Percentiles rank a stretch among this genome's conserved stretches.
phyloP scores from a whole-genome alignment of 2,888 invertebrate genomes.

The Hesperia comma region DNA sequence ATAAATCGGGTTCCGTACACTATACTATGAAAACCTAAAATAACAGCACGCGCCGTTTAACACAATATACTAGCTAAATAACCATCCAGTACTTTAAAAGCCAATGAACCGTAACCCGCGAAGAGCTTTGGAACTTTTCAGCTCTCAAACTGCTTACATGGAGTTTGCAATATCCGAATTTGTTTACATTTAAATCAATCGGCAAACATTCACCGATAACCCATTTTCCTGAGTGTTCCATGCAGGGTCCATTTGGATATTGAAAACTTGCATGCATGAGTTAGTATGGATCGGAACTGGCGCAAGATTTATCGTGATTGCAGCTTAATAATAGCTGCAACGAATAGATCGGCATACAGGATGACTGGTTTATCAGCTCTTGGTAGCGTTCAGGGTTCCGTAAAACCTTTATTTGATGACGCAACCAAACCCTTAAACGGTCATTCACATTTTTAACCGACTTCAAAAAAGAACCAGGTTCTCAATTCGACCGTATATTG shows the following conservation, averaged over 20 bases:
- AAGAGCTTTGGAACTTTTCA: slow-evolving; percentile 19
- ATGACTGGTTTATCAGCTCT: no score
- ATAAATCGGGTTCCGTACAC: no score
- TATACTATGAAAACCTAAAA: no score
- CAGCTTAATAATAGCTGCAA: slow-evolving; percentile 10
- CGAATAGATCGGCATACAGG: not conserved
- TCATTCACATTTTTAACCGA: no score
- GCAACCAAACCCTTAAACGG: no score
- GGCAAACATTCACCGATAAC: slow-evolving; percentile 48
- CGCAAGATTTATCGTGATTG: slow-evolving; percentile 13
- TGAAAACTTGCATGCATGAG: slow-evolving; percentile 61
- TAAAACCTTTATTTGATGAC: no score
- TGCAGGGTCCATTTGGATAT: slow-evolving; percentile 70
- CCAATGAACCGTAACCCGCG: slow-evolving; percentile 23
- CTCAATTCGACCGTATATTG: no score
- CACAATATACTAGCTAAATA: not conserved
- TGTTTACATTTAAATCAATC: slow-evolving; percentile 35
- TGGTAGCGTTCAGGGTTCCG: no score
- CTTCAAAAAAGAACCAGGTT: no score
- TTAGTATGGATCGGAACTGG: slow-evolving; percentile 46
- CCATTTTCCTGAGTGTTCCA: slow-evolving; percentile 73
- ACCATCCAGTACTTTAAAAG: slow-evolving; percentile 14
- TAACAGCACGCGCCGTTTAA: not conserved
- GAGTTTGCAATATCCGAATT: slow-evolving; percentile 39
- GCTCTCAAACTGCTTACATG: slow-evolving; percentile 19